phyloP scores from a whole-genome alignment of 2,888 invertebrate species.

The Polydesmus complanatus region DNA sequence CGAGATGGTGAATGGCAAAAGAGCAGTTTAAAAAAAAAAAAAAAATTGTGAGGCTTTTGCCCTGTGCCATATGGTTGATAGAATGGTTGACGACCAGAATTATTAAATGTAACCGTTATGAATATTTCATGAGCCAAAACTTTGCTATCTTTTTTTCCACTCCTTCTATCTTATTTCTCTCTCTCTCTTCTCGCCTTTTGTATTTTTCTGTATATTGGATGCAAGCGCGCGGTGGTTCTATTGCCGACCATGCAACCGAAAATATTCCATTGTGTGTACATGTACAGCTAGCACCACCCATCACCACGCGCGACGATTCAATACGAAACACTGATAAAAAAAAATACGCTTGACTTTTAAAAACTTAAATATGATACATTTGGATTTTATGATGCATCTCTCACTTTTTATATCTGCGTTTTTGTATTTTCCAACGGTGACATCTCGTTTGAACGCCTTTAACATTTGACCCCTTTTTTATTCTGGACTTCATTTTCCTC shows the following conservation, averaged over 20 bases:
- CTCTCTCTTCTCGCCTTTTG: background rate
- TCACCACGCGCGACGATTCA: background rate
- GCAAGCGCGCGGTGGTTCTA: background rate
- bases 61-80: background rate
- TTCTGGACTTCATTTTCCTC: too few relatives aligned
- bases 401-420: too few relatives aligned
- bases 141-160: background rate
- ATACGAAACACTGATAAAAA: background rate
- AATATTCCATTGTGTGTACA: background rate
- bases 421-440: background rate
- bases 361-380: background rate
- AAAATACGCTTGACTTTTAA: background rate
- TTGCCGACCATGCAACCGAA: background rate
- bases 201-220: background rate
- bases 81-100: background rate
- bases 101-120: background rate
- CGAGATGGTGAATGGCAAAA: too few relatives aligned
- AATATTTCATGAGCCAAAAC: background rate
- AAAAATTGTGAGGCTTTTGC: background rate
- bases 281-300: too few relatives aligned
- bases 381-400: background rate
- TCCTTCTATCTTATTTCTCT: background rate
- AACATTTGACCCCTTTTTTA: background rate
- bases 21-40: background rate
- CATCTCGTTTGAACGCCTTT: background rate